Percentiles rank a stretch among this genome's conserved stretches.
Conservation (phyloP, 2,888 invertebrate species). For the Cheilosia vulpina region DNA sequence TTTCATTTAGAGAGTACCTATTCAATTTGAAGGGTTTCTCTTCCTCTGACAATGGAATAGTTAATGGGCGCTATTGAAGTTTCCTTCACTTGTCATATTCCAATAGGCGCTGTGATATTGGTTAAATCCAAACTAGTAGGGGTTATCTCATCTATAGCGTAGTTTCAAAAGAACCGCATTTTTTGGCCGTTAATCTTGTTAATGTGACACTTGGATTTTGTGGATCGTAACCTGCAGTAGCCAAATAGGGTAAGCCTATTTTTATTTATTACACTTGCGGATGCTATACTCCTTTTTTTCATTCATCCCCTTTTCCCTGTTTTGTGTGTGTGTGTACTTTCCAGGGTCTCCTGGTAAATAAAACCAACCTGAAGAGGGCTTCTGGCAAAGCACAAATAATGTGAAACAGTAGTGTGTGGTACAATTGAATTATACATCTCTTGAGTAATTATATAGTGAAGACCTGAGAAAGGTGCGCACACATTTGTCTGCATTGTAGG, state of each 20-base stretch:
- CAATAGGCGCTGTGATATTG: not conserved
- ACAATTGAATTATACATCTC: conserved; percentile 50
- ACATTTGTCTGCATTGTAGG: conserved; percentile 54
- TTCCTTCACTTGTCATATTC: conserved; percentile 10
- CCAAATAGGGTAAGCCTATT: conserved; percentile 37
- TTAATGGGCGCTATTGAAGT: conserved; percentile 1
- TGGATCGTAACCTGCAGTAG: conserved; percentile 4
- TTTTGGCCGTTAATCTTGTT: conserved; percentile 47
- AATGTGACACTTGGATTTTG: conserved; percentile 51
- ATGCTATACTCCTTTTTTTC: not conserved
- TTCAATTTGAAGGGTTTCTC: conserved; percentile 23
- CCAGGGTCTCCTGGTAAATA: conserved; percentile 1
- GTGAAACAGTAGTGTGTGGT: conserved; percentile 34
- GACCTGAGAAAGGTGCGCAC: conserved; percentile 35
- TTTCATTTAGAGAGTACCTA: conserved; percentile 5
- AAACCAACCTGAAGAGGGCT: conserved; percentile 5
- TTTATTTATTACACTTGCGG: conserved; percentile 49
- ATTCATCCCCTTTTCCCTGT: not conserved
- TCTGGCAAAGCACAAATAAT: conserved; percentile 5
- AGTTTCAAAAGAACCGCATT: conserved; percentile 28
- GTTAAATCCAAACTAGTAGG: conserved; percentile 2
- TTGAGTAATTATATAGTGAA: conserved; percentile 54
- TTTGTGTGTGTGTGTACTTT: not conserved
- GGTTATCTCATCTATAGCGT: not conserved
- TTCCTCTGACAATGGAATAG: conserved; percentile 28